Evolutionary conservation across 2,888 invertebrate genomes (phyloP).

Genomic region (Geophilus truncorum): DNA sequence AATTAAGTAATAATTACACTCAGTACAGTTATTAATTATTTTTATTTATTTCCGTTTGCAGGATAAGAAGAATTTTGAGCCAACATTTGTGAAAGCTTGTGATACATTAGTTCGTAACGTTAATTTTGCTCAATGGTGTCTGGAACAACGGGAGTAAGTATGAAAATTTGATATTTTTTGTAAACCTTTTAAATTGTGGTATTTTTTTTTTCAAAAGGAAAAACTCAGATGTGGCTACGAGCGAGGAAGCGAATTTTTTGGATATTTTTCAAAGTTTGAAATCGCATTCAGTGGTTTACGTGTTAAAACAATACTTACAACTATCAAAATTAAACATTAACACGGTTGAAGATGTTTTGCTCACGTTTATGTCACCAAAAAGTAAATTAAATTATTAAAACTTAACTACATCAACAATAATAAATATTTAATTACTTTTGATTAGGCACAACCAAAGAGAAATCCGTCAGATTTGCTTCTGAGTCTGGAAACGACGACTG

Average conservation of each 20-base stretch:
- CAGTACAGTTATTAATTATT: no score
- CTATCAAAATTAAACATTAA: not conserved
- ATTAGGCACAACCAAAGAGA: not conserved
- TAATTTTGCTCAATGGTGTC: not conserved
- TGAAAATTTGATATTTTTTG: not conserved
- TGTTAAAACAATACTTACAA: not conserved
- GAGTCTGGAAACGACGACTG: not conserved
- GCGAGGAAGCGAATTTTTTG: not conserved
- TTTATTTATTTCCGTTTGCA: no score
- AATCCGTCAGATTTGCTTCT: not conserved
- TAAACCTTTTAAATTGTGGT: not conserved
- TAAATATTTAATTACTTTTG: not conserved
- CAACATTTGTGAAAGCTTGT: not conserved
- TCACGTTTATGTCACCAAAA: not conserved
- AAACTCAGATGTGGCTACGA: not conserved
- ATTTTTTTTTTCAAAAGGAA: not conserved
- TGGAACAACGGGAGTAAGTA: not conserved
- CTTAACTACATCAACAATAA: no score
- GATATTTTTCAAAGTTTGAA: not conserved
- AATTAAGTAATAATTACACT: no score
- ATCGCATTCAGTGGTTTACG: not conserved
- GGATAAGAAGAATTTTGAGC: slow-evolving; percentile 11
- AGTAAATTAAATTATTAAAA: no score
- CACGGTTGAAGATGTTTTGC: not conserved
- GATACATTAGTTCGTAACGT: not conserved